Conservation (phyloP, 92 coral and sea anemone genomes). For the Scolanthus callimorphus region DNA sequence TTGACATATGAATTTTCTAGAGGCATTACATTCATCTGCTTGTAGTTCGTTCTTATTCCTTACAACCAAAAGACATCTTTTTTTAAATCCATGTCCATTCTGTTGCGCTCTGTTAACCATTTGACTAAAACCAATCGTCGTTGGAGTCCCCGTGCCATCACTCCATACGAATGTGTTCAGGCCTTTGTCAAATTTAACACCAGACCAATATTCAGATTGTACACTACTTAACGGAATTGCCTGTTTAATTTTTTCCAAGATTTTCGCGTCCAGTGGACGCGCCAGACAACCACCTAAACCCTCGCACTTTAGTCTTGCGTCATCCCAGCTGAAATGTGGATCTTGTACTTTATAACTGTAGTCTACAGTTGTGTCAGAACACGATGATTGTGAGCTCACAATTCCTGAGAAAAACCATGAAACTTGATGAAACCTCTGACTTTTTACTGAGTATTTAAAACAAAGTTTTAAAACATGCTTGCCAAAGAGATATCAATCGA, state of each 20-base stretch:
- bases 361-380: no score
- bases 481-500: no score
- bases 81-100: neutral
- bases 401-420: no score
- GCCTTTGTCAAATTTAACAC: neutral
- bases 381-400: no score
- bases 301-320: no score
- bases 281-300: slow-evolving; percentile 13
- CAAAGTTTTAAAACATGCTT: no score
- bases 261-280: neutral
- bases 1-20: neutral
- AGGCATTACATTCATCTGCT: neutral
- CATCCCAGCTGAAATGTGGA: no score
- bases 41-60: neutral
- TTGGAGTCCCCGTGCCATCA: neutral
- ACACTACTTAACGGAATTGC: neutral
- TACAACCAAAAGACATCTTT: neutral
- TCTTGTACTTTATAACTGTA: no score
- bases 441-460: no score
- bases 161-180: neutral
- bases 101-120: neutral
- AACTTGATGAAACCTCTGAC: no score
- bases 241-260: neutral
- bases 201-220: slow-evolving; percentile 1
- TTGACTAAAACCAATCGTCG: neutral